Percentiles rank a stretch among this genome's conserved stretches.
These are phyloP conservation scores for Acridotheres tristis DNA, from an alignment of 2,797 vertebrate genomes.

Conservation along the genomic window DNA sequence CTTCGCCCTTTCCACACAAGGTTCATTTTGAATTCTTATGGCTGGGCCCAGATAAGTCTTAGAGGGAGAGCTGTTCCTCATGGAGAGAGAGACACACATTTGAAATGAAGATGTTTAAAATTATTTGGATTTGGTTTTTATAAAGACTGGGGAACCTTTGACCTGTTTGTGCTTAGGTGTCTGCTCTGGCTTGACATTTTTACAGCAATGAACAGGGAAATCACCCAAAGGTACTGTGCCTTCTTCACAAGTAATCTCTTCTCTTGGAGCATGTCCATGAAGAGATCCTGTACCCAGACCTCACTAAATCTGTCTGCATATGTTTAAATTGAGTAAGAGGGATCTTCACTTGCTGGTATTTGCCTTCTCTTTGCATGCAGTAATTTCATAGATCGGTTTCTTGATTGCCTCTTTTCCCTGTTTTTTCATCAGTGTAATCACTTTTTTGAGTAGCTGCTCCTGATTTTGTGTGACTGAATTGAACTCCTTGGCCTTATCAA, in stretches of 20 bases:
- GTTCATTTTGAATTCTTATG: neutral
- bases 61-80: neutral
- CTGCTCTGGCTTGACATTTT: neutral
- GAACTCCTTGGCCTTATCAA: neutral
- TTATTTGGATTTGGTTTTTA: neutral
- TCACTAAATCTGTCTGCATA: neutral
- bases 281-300: neutral
- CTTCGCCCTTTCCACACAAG: neutral
- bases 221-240: rapidly evolving
- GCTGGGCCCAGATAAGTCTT: neutral
- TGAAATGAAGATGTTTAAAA: neutral
- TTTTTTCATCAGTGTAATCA: neutral
- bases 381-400: neutral
- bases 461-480: neutral
- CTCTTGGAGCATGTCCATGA: rapidly evolving
- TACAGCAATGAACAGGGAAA: neutral
- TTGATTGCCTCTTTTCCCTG: neutral
- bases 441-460: neutral
- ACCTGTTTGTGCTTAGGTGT: neutral
- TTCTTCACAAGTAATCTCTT: neutral
- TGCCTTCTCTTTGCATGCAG: neutral
- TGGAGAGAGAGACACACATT: neutral
- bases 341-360: neutral
- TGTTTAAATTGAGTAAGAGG: neutral
- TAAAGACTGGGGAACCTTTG: neutral